A percentile compares a stretch with the other conserved stretches of the same genome.
These are phyloP conservation scores for Drosophila prosaltans DNA, from an alignment of 1,140 invertebrate genomes.

Conservation along the genomic window DNA sequence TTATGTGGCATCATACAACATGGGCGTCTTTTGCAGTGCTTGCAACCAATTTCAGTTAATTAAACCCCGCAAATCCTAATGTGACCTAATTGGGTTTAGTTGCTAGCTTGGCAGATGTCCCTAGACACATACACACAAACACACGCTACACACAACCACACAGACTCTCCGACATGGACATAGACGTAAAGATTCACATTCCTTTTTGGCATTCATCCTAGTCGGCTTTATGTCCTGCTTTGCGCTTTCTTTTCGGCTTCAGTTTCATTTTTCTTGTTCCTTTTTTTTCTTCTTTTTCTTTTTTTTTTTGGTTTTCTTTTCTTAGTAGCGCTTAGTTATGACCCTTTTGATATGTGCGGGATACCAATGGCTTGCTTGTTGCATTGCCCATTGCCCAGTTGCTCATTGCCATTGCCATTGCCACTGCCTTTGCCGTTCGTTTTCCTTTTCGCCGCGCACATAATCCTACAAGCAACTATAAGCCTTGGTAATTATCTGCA, in stretches of 20 bases:
- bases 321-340: constrained; percentile 45
- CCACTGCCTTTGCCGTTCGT: constrained; percentile 13
- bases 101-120: constrained; percentile 50
- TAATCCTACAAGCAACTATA: constrained; percentile 79
- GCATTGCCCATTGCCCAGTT: constrained; percentile 38
- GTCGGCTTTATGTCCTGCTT: constrained; percentile 48
- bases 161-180: not conserved
- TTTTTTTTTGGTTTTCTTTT: constrained; percentile 16
- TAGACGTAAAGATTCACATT: constrained; percentile 35
- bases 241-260: constrained; percentile 20
- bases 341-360: constrained; percentile 62
- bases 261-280: constrained; percentile 23
- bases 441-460: constrained; percentile 57
- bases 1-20: constrained; percentile 10
- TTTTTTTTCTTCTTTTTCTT: constrained; percentile 26
- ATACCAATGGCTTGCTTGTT: constrained; percentile 53
- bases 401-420: constrained; percentile 5
- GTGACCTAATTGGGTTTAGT: constrained; percentile 69
- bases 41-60: constrained; percentile 72
- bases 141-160: not conserved
- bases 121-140: constrained; percentile 16
- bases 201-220: constrained; percentile 38
- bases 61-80: constrained; percentile 76
- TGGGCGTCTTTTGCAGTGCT: constrained; percentile 37
- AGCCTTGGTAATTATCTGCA: constrained; percentile 81